phyloP scores from a whole-genome alignment of 2,113 vertebrate species.

The Scolopax mira region DNA sequence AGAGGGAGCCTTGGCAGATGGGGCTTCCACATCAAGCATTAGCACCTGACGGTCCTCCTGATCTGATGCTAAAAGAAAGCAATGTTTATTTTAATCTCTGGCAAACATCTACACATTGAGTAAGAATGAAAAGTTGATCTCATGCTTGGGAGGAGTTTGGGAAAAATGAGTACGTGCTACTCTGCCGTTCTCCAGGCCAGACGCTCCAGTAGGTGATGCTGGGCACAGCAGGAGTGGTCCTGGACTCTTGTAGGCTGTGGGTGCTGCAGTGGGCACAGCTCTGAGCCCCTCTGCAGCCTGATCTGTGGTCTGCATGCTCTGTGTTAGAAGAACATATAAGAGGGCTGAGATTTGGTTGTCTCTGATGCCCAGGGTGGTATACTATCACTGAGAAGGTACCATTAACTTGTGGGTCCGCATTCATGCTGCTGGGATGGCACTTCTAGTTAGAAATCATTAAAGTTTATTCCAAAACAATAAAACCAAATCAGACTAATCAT shows the following conservation, averaged over 20 bases:
- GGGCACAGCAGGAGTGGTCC: neutral
- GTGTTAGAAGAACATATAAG: neutral
- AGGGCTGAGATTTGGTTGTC: neutral
- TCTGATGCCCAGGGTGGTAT: neutral
- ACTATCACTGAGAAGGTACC: neutral
- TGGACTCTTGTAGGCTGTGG: neutral
- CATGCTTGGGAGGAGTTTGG: conserved; percentile 20
- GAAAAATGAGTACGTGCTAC: neutral
- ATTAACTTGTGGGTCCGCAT: neutral
- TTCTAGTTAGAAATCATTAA: neutral
- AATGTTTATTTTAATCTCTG: conserved; percentile 12
- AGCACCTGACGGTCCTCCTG: neutral
- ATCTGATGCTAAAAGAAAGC: neutral
- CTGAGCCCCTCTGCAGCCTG: neutral
- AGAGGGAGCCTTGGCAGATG: neutral
- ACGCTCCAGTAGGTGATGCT: neutral
- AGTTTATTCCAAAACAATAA: neutral
- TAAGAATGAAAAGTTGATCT: conserved; percentile 26
- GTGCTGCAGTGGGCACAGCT: neutral
- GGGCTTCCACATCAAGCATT: neutral
- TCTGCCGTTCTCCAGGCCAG: neutral
- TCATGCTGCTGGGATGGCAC: neutral
- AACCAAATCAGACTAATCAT: neutral
- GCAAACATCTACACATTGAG: neutral
- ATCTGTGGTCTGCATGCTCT: neutral